Evolutionary conservation across 2,888 invertebrate species (phyloP).

Genomic region (Ligdia adustata): DNA sequence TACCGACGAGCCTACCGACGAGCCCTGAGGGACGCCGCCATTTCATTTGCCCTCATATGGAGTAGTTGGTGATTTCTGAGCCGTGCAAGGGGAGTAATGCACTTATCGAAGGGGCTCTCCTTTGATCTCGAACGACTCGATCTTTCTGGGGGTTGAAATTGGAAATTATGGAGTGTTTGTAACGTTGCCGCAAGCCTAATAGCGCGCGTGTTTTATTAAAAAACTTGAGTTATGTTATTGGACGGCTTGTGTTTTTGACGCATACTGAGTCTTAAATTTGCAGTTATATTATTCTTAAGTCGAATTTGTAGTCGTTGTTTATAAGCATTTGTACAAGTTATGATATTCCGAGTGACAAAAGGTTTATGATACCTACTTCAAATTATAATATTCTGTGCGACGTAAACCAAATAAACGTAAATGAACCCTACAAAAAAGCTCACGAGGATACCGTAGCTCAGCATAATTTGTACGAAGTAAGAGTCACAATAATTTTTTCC

Average conservation of each 20-base stretch:
- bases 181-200: conserved; percentile 31
- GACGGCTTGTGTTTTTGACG: background rate
- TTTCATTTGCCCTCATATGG: conserved; percentile 66
- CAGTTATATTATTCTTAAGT: too few species aligned
- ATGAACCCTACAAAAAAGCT: too few species aligned
- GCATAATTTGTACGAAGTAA: too few species aligned
- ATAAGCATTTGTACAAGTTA: too few species aligned
- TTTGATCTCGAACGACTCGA: conserved; percentile 49
- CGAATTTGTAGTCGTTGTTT: too few species aligned
- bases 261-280: too few species aligned
- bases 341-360: too few species aligned
- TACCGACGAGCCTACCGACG: conserved; percentile 47
- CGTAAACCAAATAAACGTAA: too few species aligned
- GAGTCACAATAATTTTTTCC: too few species aligned
- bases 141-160: conserved; percentile 27
- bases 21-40: conserved; percentile 59
- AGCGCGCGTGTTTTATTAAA: conserved; percentile 30
- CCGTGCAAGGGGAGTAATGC: conserved; percentile 50
- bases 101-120: conserved; percentile 48
- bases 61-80: conserved; percentile 52
- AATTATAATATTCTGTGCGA: too few species aligned
- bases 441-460: too few species aligned
- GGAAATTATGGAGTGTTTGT: conserved; percentile 32
- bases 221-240: conserved; percentile 18
- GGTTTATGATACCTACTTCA: too few species aligned